Conservation (phyloP, 2,888 invertebrate species). For the Dasypolia templi region DNA sequence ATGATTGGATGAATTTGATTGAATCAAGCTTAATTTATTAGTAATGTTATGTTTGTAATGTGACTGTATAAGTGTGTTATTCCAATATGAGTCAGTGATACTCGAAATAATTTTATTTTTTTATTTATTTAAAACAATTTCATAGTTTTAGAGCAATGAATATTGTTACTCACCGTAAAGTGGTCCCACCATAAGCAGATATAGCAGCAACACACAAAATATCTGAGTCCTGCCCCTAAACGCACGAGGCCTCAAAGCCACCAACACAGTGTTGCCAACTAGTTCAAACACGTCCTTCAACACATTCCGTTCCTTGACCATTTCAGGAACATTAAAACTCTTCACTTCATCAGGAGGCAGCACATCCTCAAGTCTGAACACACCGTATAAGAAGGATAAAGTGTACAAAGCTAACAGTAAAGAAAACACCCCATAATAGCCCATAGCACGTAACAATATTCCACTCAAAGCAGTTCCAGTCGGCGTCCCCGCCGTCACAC, state of each 20-base stretch:
- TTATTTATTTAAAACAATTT: too few species aligned
- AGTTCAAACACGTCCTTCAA: constrained; percentile 79
- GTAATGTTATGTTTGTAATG: too few species aligned
- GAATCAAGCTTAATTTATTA: too few species aligned
- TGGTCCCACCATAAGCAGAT: constrained; percentile 87
- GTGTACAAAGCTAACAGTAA: constrained; percentile 79
- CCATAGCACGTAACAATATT: constrained; percentile 82
- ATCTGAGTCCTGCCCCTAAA: constrained; percentile 81
- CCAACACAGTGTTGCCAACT: constrained; percentile 84
- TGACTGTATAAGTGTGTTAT: too few species aligned
- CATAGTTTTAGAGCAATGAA: background rate
- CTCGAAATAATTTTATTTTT: too few species aligned
- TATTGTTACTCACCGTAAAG: constrained; percentile 84
- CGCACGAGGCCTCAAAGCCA: constrained; percentile 80
- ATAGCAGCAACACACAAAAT: constrained; percentile 81
- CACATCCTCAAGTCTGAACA: constrained; percentile 84
- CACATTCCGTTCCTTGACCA: constrained; percentile 69
- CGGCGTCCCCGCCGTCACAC: constrained; percentile 88
- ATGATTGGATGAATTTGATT: too few species aligned
- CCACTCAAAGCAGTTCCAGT: constrained; percentile 90
- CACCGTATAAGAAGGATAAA: constrained; percentile 81
- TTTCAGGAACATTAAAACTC: constrained; percentile 32
- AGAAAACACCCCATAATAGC: constrained; percentile 87
- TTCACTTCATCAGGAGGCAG: constrained; percentile 65
- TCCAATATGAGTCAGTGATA: too few species aligned